phyloP scores from a whole-genome alignment of 2,797 vertebrate species.

The Ataeniobius toweri region DNA sequence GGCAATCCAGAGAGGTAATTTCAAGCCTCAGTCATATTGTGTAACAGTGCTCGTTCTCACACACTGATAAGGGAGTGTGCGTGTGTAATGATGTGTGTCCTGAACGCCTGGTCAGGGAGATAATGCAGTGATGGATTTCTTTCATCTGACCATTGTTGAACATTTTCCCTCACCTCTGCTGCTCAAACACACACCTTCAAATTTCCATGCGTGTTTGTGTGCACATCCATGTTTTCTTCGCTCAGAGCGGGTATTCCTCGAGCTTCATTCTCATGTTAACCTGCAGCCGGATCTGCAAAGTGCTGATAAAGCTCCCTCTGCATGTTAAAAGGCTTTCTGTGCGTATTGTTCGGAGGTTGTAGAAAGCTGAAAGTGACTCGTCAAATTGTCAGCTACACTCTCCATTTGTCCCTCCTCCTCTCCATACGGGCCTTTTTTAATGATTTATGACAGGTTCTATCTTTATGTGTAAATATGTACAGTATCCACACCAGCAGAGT shows the following conservation, averaged over 20 bases:
- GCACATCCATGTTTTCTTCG: neutral
- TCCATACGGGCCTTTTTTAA: slow-evolving; percentile 7
- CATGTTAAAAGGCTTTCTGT: slow-evolving; percentile 46
- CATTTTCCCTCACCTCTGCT: slow-evolving; percentile 38
- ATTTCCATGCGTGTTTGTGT: neutral
- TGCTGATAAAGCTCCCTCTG: slow-evolving; percentile 57
- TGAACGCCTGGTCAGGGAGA: slow-evolving; percentile 62
- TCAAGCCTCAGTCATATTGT: slow-evolving; percentile 38
- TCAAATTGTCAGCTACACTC: slow-evolving; percentile 55
- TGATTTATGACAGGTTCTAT: slow-evolving; percentile 37
- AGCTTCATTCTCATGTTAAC: slow-evolving; percentile 55
- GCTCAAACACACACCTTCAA: slow-evolving; percentile 3
- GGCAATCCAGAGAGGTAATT: slow-evolving; percentile 30
- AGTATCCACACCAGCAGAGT: slow-evolving; percentile 1
- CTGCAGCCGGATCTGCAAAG: slow-evolving; percentile 46
- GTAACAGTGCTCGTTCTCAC: slow-evolving; percentile 31
- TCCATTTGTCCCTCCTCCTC: neutral
- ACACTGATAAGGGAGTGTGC: slow-evolving; percentile 25
- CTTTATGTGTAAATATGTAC: slow-evolving; percentile 6
- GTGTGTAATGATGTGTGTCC: slow-evolving; percentile 31
- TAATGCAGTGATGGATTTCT: slow-evolving; percentile 75
- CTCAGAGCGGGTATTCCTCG: slow-evolving; percentile 18
- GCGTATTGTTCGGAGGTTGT: slow-evolving; percentile 55
- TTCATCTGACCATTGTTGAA: slow-evolving; percentile 43
- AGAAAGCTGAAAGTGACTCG: slow-evolving; percentile 62